Conservation (phyloP, 2,888 invertebrate genomes). For the Cosmopolites sordidus region DNA sequence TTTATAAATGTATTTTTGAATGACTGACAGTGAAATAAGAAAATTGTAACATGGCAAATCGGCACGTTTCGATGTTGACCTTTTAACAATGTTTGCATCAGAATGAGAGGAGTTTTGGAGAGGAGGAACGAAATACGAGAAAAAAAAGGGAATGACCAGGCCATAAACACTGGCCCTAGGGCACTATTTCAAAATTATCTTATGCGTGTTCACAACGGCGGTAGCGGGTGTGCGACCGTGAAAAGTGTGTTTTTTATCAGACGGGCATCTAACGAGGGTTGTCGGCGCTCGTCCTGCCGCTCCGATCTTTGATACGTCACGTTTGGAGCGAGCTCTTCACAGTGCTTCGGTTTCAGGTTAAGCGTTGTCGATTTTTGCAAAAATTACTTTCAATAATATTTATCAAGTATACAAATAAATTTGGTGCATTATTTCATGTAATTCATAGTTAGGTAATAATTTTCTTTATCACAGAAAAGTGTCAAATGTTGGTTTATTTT, state of each 20-base stretch:
- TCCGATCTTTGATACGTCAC: slow-evolving; percentile 47
- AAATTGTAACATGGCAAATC: too few relatives aligned
- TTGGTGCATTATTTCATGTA: too few relatives aligned
- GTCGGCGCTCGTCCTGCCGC: slow-evolving; percentile 25
- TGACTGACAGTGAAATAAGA: too few relatives aligned
- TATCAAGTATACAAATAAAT: too few relatives aligned
- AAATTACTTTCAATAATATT: too few relatives aligned
- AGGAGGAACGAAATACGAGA: background rate
- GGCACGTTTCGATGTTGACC: background rate
- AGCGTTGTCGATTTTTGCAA: background rate
- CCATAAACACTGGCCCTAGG: slow-evolving; percentile 11
- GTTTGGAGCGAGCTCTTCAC: slow-evolving; percentile 37
- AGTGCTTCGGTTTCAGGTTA: slow-evolving; percentile 3
- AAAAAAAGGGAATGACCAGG: background rate
- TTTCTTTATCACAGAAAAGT: too few relatives aligned
- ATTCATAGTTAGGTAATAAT: too few relatives aligned
- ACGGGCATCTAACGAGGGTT: slow-evolving; percentile 42
- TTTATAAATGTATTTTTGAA: too few relatives aligned
- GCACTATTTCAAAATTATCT: slow-evolving; percentile 31
- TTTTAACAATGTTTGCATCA: background rate
- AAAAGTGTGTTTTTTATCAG: slow-evolving; percentile 42
- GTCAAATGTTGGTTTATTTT: too few relatives aligned
- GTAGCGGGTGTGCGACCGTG: slow-evolving; percentile 21
- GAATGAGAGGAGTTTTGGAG: background rate
- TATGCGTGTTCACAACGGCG: slow-evolving; percentile 31